Evolutionary conservation across 2,888 invertebrate species (phyloP).

Genomic region (Mongoloraphidia duomilia): DNA sequence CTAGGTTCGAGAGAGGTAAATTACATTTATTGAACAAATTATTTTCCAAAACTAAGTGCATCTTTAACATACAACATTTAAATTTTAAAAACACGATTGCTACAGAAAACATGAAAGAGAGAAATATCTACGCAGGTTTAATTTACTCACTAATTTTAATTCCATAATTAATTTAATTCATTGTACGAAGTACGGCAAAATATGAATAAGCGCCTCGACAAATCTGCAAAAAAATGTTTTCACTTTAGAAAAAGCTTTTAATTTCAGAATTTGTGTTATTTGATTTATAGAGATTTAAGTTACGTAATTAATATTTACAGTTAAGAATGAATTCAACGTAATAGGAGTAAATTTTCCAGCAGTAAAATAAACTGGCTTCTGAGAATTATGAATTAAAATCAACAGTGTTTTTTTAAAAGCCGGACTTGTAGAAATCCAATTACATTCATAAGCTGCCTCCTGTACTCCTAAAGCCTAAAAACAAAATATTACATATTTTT

Average conservation of each 20-base stretch:
- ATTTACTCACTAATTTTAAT: background rate
- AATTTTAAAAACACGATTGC: too few relatives aligned
- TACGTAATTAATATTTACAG: background rate
- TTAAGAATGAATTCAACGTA: background rate
- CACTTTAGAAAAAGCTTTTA: too few relatives aligned
- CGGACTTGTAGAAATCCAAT: background rate
- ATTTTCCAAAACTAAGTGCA: too few relatives aligned
- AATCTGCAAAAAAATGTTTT: background rate
- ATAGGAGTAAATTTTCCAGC: background rate
- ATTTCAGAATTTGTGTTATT: too few relatives aligned
- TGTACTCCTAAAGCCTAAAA: too few relatives aligned
- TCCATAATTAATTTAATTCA: background rate
- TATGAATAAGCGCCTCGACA: background rate
- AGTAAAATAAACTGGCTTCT: background rate
- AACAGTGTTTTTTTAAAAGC: background rate
- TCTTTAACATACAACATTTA: too few relatives aligned
- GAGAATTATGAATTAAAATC: background rate
- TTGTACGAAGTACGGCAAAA: background rate
- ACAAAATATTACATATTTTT: too few relatives aligned
- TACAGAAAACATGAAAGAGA: too few relatives aligned
- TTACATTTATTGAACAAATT: too few relatives aligned
- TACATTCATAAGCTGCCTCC: background rate
- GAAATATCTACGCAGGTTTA: background rate
- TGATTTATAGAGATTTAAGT: too few relatives aligned
- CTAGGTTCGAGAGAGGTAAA: too few relatives aligned